Base-by-base conservation (phyloP, 2,797 vertebrate species). In the Streptopelia turtur region DNA sequence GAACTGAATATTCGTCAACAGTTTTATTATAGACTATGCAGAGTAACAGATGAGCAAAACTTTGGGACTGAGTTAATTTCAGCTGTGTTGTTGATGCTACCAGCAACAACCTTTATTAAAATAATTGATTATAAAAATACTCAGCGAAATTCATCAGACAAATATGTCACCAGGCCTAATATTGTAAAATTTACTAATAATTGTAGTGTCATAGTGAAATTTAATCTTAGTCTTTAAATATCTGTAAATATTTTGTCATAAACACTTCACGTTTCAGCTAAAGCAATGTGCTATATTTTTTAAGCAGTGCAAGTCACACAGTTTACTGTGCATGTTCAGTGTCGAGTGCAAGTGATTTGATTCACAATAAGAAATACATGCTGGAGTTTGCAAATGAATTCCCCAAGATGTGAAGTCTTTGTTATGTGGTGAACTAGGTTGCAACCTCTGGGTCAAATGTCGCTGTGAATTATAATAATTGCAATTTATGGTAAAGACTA, bases 401-500 rank as follows among this genome's bases (percentile, higher is more conserved):
- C 90, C 55, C 63, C 76, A 68, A 96, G 83, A 96, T 92, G 85
- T 97, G 97, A 97, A 95, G 94, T 91, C 96, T 96, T 97, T 98
- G 95, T 94, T 97, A 95, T 91, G 94, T 96, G 91, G 96, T 97
- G 95, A 97, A 96, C 95, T 88, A 93, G 98, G 98, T 97, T 96
- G 95, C 93, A 97, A 97, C 80, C 96, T 97, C 95, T 96, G 85
- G 96, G 98, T 97, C 97, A 97, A 98, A 98, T 97, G 98, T 97
- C 86, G 5, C 95, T 91, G 85, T 98, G 97, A 98, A 98, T 98
- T 97, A 97, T 96, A 97, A 97, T 98, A 98, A 98, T 98, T 98
- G 97, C 97, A 98, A 98, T 98, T 98, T 98, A 95, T 96, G 92
- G 95, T 98, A 98, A 98, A 98, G 98, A 97, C 96, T 95, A 95